Conservation (phyloP, 2,797 vertebrate species). For the Luscinia luscinia region DNA sequence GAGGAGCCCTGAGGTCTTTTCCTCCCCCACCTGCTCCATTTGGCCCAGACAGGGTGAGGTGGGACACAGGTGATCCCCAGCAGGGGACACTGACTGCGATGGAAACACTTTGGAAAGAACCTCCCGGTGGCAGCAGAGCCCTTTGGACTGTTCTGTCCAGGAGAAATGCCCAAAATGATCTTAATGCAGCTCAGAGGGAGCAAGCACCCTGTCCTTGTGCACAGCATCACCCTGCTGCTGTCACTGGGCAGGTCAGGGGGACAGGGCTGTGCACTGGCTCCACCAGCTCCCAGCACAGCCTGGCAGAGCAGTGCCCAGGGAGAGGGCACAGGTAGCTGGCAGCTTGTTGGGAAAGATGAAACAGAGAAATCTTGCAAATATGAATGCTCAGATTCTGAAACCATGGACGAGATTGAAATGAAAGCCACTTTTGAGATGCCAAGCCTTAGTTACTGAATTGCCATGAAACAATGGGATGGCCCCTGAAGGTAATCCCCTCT, state of each 20-base stretch:
- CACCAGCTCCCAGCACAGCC: background rate
- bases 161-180: background rate
- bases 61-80: background rate
- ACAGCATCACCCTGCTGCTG: background rate
- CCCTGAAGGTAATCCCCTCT: too few relatives aligned
- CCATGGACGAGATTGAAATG: too few relatives aligned
- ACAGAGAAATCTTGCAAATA: too few relatives aligned
- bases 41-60: background rate
- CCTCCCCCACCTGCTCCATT: background rate
- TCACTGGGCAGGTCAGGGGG: background rate
- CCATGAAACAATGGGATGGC: too few relatives aligned
- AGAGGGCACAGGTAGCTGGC: background rate
- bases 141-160: too few relatives aligned
- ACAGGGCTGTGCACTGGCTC: background rate
- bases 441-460: too few relatives aligned
- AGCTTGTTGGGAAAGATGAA: too few relatives aligned
- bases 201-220: fast-evolving
- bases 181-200: background rate
- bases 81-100: fast-evolving
- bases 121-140: too few relatives aligned
- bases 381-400: too few relatives aligned
- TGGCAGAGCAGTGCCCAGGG: background rate
- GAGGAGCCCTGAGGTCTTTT: background rate
- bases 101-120: background rate
- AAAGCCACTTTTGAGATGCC: too few relatives aligned